phyloP scores from a whole-genome alignment of 2,113 vertebrate species.

The Calyptommatus sinebrachiatus region DNA sequence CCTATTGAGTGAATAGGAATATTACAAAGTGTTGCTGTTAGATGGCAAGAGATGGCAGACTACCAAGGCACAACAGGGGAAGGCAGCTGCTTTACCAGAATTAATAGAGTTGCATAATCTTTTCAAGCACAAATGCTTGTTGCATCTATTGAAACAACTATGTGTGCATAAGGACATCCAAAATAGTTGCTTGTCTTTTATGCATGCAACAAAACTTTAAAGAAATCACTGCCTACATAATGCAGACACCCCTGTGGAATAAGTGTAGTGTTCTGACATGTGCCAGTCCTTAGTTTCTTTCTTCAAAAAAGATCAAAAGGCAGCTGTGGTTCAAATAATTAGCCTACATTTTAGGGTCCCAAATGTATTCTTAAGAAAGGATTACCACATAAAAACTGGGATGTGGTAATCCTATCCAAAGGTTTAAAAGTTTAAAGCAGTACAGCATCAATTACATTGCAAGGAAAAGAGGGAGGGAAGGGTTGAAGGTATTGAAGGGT shows the following conservation, averaged over 20 bases:
- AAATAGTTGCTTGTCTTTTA: background rate
- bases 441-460: background rate
- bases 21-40: background rate
- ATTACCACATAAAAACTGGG: no score
- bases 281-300: no score
- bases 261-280: no score
- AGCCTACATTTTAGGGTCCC: background rate
- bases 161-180: background rate
- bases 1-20: background rate
- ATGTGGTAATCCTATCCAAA: no score
- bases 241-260: background rate
- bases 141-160: background rate
- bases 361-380: background rate
- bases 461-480: background rate
- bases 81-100: background rate
- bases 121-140: background rate
- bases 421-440: background rate
- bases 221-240: background rate
- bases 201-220: background rate
- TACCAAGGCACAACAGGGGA: background rate
- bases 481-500: no score
- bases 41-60: background rate
- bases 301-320: background rate
- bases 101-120: background rate
- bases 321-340: background rate